Percentiles rank a stretch among this genome's conserved stretches.
Evolutionary conservation across 2,888 invertebrate species (phyloP).

Genomic region (Lasioglossum leucozonium): DNA sequence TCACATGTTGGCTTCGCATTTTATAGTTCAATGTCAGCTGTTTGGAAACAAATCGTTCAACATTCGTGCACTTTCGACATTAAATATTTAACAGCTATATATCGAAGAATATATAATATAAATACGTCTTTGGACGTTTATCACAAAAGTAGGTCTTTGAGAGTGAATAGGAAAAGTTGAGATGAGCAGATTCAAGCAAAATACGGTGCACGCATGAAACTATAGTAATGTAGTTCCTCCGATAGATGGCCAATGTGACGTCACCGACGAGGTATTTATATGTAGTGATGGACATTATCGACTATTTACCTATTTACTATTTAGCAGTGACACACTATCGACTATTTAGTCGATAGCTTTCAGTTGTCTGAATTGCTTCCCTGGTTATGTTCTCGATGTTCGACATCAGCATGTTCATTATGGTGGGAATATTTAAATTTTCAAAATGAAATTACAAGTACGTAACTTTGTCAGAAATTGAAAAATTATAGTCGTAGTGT

Average conservation of each 20-base stretch:
- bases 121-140: slow-evolving; percentile 24
- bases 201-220: not conserved
- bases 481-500: not conserved
- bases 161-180: not conserved
- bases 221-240: not conserved
- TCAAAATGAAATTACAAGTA: not conserved
- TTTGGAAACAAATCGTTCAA: not conserved
- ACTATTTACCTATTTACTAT: too few relatives aligned
- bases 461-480: not conserved
- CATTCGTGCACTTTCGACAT: not conserved
- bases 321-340: too few relatives aligned
- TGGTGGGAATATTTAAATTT: not conserved
- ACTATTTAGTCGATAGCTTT: too few relatives aligned
- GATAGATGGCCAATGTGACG: not conserved
- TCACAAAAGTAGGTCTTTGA: slow-evolving; percentile 12
- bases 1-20: slow-evolving; percentile 22
- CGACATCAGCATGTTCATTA: not conserved
- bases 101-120: slow-evolving; percentile 14
- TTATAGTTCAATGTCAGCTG: slow-evolving; percentile 7
- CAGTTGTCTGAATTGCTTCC: too few relatives aligned
- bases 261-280: too few relatives aligned
- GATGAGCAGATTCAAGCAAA: not conserved
- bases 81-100: not conserved
- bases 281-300: too few relatives aligned
- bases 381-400: too few relatives aligned